Percentiles rank a stretch among this genome's conserved stretches.
These are phyloP conservation scores for Carcina quercana DNA, from an alignment of 2,888 invertebrate species.

Conservation along the genomic window DNA sequence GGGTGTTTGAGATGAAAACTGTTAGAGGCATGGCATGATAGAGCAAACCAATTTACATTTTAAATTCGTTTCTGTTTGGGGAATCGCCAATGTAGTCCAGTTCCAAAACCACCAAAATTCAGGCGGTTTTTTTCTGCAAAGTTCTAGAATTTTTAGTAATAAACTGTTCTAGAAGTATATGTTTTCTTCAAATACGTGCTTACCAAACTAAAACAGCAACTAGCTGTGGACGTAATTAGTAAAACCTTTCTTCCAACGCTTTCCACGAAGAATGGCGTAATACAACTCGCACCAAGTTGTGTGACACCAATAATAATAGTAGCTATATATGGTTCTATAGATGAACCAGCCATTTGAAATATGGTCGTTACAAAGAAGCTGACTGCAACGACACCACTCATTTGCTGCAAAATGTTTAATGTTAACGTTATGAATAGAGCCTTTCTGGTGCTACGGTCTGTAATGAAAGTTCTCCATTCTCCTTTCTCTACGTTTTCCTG, in stretches of 20 bases:
- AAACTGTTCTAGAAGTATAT: too few species aligned
- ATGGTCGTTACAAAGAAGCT: constrained; percentile 33
- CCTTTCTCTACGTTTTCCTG: constrained; percentile 7
- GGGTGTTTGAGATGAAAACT: too few species aligned
- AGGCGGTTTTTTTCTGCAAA: too few species aligned
- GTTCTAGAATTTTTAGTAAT: too few species aligned
- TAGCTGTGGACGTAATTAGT: constrained; percentile 30
- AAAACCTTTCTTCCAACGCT: constrained; percentile 32
- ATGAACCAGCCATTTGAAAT: constrained; percentile 34
- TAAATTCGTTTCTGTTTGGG: too few species aligned
- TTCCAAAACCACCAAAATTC: too few species aligned
- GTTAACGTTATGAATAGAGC: constrained; percentile 30
- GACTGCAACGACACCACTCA: constrained; percentile 33
- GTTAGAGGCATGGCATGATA: too few species aligned
- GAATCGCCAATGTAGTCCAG: too few species aligned
- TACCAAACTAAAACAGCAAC: constrained; percentile 36
- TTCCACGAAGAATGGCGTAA: constrained; percentile 37
- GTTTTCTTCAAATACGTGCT: too few species aligned
- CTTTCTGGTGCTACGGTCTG: constrained; percentile 29
- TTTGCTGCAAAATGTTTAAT: constrained; percentile 29
- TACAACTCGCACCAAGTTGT: constrained; percentile 26
- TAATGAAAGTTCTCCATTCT: constrained; percentile 30
- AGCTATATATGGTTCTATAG: constrained; percentile 30
- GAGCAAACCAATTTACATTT: too few species aligned
- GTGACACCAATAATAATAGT: constrained; percentile 36